Evolutionary conservation across 1,140 invertebrate species (phyloP).

Genomic region (Ridgeia piscesae): DNA sequence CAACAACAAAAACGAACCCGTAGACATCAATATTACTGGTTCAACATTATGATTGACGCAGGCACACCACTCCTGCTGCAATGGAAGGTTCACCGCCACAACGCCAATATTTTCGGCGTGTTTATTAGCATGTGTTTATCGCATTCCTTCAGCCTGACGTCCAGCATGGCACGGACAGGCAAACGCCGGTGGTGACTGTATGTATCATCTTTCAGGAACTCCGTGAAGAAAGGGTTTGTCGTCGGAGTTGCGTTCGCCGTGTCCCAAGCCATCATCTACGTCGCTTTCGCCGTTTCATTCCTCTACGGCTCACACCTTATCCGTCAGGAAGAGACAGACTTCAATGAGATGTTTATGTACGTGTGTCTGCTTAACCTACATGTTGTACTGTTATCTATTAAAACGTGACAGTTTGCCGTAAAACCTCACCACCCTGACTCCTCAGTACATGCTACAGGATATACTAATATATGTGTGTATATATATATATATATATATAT

Average conservation of each 20-base stretch:
- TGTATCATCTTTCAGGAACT: background rate
- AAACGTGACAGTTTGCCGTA: too few relatives aligned
- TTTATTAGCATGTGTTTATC: too few relatives aligned
- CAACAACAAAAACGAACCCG: too few relatives aligned
- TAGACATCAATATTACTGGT: too few relatives aligned
- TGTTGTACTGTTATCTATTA: background rate
- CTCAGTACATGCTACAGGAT: background rate
- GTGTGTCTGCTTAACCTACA: background rate
- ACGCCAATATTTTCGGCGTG: too few relatives aligned
- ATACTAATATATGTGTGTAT: constrained; percentile 19
- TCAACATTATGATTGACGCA: too few relatives aligned
- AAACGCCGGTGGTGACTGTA: background rate
- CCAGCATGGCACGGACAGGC: too few relatives aligned
- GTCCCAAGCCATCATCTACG: constrained; percentile 59
- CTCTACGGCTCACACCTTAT: constrained; percentile 58
- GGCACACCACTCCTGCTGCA: too few relatives aligned
- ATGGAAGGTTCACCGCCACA: too few relatives aligned
- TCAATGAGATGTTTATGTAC: constrained; percentile 48
- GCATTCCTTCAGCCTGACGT: too few relatives aligned
- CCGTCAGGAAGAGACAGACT: constrained; percentile 36
- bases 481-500: constrained; percentile 10
- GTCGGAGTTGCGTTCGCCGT: constrained; percentile 38
- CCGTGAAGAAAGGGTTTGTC: constrained; percentile 28
- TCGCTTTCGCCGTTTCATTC: constrained; percentile 63
- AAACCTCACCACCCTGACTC: too few relatives aligned